These are phyloP conservation scores for Crematogaster levior DNA, from an alignment of 2,888 invertebrate species.

Conservation along the genomic window DNA sequence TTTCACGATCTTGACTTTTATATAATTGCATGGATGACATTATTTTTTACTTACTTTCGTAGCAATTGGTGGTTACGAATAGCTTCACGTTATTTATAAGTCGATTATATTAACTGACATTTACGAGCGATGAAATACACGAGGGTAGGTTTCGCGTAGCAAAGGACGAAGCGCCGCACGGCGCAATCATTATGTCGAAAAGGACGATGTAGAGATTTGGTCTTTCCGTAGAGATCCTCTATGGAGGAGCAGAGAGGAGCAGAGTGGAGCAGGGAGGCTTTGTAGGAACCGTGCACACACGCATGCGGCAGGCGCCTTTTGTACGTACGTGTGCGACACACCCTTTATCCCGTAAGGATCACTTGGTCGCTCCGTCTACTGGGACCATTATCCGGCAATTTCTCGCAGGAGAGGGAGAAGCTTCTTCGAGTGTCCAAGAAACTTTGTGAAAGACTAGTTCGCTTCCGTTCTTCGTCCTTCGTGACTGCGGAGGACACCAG, in stretches of 20 bases:
- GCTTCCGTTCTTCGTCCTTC: conserved; percentile 74
- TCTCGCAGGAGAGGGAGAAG: conserved; percentile 72
- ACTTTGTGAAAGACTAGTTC: conserved; percentile 80
- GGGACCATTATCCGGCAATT: conserved; percentile 79
- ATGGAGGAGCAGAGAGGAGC: conserved; percentile 50
- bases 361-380: conserved; percentile 76
- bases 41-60: too few relatives aligned
- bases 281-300: conserved; percentile 67
- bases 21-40: not conserved
- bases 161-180: conserved; percentile 53
- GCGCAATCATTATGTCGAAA: conserved; percentile 65
- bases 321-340: conserved; percentile 72
- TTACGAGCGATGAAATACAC: conserved; percentile 23
- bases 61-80: conserved; percentile 10
- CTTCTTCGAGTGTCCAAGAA: conserved; percentile 80
- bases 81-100: not conserved
- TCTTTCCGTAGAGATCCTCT: conserved; percentile 67
- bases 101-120: conserved; percentile 26
- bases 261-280: conserved; percentile 47
- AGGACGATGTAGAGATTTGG: conserved; percentile 68
- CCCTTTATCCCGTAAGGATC: conserved; percentile 79
- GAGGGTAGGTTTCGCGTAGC: conserved; percentile 48
- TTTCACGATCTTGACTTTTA: not conserved
- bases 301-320: conserved; percentile 69
- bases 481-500: conserved; percentile 81